Percentiles rank a stretch among this genome's conserved stretches.
phyloP scores from a whole-genome alignment of 2,113 vertebrate genomes.

The Gasterosteus nipponicus region DNA sequence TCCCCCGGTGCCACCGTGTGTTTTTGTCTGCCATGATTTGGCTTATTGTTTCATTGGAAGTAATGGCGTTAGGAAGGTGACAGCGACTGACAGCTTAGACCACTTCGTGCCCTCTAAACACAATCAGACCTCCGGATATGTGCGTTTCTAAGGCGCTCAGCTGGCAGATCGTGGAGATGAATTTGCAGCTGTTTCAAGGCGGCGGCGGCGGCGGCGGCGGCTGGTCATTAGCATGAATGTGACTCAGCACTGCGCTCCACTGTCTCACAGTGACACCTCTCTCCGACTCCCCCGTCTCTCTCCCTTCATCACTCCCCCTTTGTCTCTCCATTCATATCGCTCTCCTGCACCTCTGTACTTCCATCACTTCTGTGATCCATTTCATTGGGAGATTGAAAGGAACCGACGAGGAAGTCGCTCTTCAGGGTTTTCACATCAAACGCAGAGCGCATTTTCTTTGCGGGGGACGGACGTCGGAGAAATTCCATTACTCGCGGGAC shows the following conservation, averaged over 20 bases:
- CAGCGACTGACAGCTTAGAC: not conserved
- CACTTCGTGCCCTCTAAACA: not conserved
- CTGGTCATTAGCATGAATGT: conserved; percentile 51
- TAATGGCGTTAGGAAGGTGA: not conserved
- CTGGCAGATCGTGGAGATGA: conserved; percentile 16
- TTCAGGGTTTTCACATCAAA: not conserved
- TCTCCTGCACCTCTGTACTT: conserved; percentile 17
- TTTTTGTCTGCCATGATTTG: not conserved
- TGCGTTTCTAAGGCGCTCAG: not conserved
- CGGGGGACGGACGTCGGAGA: not conserved
- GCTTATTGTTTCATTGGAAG: not conserved
- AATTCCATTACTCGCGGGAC: not conserved
- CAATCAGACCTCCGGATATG: not conserved
- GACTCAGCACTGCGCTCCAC: conserved; percentile 54
- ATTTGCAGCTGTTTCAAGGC: conserved; percentile 22
- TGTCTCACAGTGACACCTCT: conserved; percentile 13
- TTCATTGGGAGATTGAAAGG: not conserved
- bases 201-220: not conserved
- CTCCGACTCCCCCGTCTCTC: conserved; percentile 1
- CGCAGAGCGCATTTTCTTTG: not conserved
- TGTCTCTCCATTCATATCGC: conserved; percentile 10
- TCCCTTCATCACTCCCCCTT: not conserved
- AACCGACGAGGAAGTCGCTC: not conserved
- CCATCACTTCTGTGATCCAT: too few species aligned
- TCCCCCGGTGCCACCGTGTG: not conserved